Percentiles rank a stretch among this genome's conserved stretches.
Conservation (phyloP, 2,888 invertebrate genomes). For the Embidobia sp. region DNA sequence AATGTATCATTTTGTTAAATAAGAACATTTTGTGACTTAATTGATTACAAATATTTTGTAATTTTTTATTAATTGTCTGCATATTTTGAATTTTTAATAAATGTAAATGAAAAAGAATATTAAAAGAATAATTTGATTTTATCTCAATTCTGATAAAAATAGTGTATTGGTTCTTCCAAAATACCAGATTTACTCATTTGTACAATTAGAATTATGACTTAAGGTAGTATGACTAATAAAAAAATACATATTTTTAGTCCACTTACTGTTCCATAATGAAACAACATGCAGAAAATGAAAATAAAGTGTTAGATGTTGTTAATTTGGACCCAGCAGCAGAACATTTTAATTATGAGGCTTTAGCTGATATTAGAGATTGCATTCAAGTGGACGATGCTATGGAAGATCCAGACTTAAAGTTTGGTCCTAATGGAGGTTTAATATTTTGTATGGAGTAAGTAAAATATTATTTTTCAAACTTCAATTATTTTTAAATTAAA, state of each 20-base stretch:
- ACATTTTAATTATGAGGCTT: slow-evolving; percentile 94
- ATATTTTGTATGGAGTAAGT: slow-evolving; percentile 96
- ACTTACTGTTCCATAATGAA: slow-evolving; percentile 96
- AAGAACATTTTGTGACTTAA: no score
- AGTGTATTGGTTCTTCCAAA: no score
- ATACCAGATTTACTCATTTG: background rate
- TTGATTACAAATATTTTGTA: no score
- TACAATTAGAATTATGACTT: background rate
- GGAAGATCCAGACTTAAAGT: slow-evolving; percentile 96
- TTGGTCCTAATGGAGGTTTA: slow-evolving; percentile 98
- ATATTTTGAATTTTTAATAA: no score
- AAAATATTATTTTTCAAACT: slow-evolving; percentile 15
- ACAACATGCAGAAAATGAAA: slow-evolving; percentile 90
- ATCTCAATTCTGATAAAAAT: no score
- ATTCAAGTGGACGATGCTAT: slow-evolving; percentile 98
- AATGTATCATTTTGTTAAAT: no score
- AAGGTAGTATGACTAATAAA: no score
- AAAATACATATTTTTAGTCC: slow-evolving; percentile 84
- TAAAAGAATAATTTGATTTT: background rate
- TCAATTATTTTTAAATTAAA: no score
- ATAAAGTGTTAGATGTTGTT: slow-evolving; percentile 91
- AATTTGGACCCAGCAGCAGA: slow-evolving; percentile 99
- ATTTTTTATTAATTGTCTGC: no score
- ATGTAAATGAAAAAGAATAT: no score
- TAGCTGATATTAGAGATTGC: slow-evolving; percentile 92